These are phyloP conservation scores for Galemys pyrenaicus DNA, from an alignment of 2,113 vertebrate species.

Conservation along the genomic window DNA sequence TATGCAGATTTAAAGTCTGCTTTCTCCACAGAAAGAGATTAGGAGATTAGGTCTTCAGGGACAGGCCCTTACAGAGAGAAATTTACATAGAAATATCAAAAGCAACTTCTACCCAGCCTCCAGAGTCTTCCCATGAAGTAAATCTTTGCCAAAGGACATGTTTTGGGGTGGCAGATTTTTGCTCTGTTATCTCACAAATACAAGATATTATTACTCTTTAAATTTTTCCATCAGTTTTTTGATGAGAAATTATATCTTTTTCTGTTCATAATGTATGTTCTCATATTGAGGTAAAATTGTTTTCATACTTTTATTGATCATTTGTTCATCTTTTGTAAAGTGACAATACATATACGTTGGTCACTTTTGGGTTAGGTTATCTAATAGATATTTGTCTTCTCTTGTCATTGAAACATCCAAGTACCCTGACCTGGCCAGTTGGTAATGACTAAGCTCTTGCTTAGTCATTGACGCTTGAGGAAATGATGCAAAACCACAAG, in stretches of 20 bases:
- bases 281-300: neutral
- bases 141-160: too few species aligned
- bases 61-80: too few species aligned
- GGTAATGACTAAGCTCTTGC: neutral
- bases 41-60: too few species aligned
- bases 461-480: neutral
- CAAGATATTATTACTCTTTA: neutral
- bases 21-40: too few species aligned
- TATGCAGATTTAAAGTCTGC: too few species aligned
- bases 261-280: constrained; percentile 14
- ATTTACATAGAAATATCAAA: too few species aligned
- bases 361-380: neutral
- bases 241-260: neutral
- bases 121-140: too few species aligned
- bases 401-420: neutral
- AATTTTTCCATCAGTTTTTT: constrained; percentile 12
- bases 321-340: constrained; percentile 18
- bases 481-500: neutral
- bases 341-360: neutral
- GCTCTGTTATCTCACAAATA: too few species aligned
- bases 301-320: neutral
- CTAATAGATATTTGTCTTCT: neutral
- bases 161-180: too few species aligned
- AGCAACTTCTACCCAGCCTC: too few species aligned
- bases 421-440: neutral